Conservation (phyloP, 1,140 invertebrate genomes). For the Caerostris darwini region DNA sequence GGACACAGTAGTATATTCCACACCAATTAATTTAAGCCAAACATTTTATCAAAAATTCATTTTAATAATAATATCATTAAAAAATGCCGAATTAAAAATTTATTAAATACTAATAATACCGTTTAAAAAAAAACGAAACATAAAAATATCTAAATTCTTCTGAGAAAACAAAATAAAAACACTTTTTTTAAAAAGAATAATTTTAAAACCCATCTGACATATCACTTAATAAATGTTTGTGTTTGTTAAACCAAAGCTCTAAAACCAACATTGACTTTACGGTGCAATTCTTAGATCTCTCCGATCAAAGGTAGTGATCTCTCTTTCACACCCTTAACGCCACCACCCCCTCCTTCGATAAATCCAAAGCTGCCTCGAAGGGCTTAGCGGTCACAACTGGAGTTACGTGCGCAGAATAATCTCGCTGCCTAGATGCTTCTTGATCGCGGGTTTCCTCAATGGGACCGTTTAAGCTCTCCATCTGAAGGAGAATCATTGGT, state of each 20-base stretch:
- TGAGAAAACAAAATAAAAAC: not conserved
- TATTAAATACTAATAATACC: too few species aligned
- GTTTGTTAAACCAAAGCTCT: not conserved
- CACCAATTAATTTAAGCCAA: too few species aligned
- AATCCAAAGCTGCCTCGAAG: not conserved
- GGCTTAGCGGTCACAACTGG: not conserved
- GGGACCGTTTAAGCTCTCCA: slow-evolving; percentile 28
- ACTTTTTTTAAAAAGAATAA: not conserved
- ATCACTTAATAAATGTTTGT: not conserved
- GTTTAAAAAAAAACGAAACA: too few species aligned
- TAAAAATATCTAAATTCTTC: too few species aligned
- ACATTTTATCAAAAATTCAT: too few species aligned
- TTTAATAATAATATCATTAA: too few species aligned
- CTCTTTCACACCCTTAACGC: too few species aligned
- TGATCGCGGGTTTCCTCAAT: not conserved
- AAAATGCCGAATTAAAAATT: too few species aligned
- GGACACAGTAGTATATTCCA: too few species aligned
- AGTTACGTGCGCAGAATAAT: slow-evolving; percentile 4
- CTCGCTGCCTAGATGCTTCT: not conserved
- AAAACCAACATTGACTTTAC: not conserved
- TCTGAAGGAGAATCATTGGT: not conserved
- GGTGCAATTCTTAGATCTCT: not conserved
- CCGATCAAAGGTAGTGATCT: too few species aligned
- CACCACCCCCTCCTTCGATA: not conserved
- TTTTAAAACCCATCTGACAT: not conserved